Base-by-base conservation (phyloP, 2,113 vertebrate species). In the Opisthocomus hoazin region DNA sequence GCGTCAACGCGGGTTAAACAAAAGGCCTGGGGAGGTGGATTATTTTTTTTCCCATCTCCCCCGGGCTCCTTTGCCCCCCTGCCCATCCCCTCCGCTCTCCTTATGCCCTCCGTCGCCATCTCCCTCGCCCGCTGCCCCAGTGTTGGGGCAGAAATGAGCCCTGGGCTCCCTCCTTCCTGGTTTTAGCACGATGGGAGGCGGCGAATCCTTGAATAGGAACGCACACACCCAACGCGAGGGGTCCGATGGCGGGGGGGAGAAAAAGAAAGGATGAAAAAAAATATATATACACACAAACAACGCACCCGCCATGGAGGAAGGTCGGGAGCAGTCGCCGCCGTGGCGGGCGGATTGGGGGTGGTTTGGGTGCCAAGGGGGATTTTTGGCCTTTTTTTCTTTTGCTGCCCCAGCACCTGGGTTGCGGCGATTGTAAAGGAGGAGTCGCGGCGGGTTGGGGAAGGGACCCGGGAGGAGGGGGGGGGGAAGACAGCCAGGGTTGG, bases 121-220 rank as follows among this genome's bases (percentile, higher is more conserved):
- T 86, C 87, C 71, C 68, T 90, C 13, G 45, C 61, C 30, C 13
- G 20, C 57, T 23, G 2, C 73, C 88, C 85, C 36, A 5, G 39
- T 2, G 50, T 57, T 92, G 71, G 51, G 51, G 57, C 92, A 94
- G 76, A 87, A 93, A 80, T 5, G 41, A 96, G 78, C 93, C 75
- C 94, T 89, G 81, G 91, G 89, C 79, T 94, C 90, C 92, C 94
- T 94, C 91, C 90, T 93, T 87, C 87, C 87, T 90, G 91, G 80
- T 75, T 91, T 84, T 61, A 89, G 77, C 87, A 82, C 48, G 34
- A 87, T 86, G 71, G 95, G 92, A 95, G 91, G 96, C 26, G 37
- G 51, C 5, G 29, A 69, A 75, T 96, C 69, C 92, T 93, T 93
- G 90, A 96, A 79, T 68, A 69, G 85, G 92, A 78, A 71, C 94